Percentiles rank a stretch among this genome's conserved stretches.
phyloP scores from a whole-genome alignment of 2,888 invertebrate genomes.

The Toxonevra muliebris region DNA sequence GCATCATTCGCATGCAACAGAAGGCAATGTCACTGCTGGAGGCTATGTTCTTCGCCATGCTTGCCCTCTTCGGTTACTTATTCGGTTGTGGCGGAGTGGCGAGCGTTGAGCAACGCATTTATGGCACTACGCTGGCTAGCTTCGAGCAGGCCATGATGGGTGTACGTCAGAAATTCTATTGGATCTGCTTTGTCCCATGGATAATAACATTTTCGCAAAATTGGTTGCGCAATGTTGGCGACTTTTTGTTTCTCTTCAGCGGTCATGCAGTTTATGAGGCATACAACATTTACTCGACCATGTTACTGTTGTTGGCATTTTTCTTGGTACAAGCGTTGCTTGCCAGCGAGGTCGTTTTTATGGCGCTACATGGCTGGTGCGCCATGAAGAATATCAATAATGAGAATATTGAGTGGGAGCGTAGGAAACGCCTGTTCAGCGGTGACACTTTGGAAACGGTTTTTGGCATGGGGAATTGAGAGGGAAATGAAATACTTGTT shows the following conservation, averaged over 20 bases:
- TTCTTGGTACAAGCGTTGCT: constrained; percentile 42
- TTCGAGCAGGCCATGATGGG: constrained; percentile 45
- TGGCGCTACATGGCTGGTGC: constrained; percentile 45
- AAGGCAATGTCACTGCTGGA: constrained; percentile 38
- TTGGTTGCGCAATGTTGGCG: constrained; percentile 43
- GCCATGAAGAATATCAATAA: constrained; percentile 46
- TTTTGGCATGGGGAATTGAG: constrained; percentile 35
- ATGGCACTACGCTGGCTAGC: constrained; percentile 37
- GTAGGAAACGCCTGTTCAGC: constrained; percentile 37
- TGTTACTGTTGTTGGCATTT: constrained; percentile 34
- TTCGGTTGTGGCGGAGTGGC: constrained; percentile 33
- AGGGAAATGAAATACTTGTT: not conserved
- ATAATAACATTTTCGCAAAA: constrained; percentile 45
- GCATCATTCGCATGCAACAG: constrained; percentile 39
- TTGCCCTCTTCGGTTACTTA: constrained; percentile 45
- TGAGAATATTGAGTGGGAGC: constrained; percentile 42
- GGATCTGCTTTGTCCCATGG: constrained; percentile 48
- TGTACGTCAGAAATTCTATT: constrained; percentile 42
- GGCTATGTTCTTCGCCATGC: constrained; percentile 40
- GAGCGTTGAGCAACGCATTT: constrained; percentile 31
- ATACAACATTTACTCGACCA: constrained; percentile 37
- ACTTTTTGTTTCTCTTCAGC: constrained; percentile 41
- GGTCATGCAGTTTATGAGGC: constrained; percentile 37
- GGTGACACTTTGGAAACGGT: constrained; percentile 37
- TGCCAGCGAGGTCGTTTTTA: constrained; percentile 44